Evolutionary conservation across 2,888 invertebrate genomes (phyloP).

Genomic region (Pseudococcus jackbeardsleyi): DNA sequence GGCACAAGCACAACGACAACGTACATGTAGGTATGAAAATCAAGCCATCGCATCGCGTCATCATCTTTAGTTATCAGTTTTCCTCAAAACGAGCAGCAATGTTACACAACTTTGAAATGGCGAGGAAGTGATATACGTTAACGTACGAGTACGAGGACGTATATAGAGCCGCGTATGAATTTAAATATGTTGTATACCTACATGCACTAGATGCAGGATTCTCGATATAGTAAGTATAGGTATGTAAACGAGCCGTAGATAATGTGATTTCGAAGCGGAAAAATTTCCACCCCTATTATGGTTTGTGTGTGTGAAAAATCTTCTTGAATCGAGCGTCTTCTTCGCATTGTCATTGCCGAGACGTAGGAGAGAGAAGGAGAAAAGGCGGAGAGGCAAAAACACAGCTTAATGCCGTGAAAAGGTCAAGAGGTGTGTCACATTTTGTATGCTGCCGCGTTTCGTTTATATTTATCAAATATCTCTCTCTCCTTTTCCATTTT

Average conservation of each 20-base stretch:
- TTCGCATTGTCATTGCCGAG: background rate
- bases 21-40: background rate
- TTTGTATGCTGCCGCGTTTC: constrained; percentile 14
- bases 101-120: background rate
- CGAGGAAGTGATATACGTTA: background rate
- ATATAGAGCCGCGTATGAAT: background rate
- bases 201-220: background rate
- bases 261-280: constrained; percentile 13
- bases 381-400: background rate
- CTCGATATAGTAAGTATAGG: background rate
- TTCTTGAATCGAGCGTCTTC: background rate
- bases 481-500: background rate
- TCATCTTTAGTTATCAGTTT: constrained; percentile 10
- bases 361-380: background rate
- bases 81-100: background rate
- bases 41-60: background rate
- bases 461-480: background rate
- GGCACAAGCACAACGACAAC: background rate
- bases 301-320: background rate
- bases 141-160: background rate
- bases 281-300: background rate
- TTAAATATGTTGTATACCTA: background rate
- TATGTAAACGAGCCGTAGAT: constrained; percentile 27
- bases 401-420: background rate
- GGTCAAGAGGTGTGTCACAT: constrained; percentile 37